phyloP scores from a whole-genome alignment of 2,113 vertebrate species.

The Passer montanus region DNA sequence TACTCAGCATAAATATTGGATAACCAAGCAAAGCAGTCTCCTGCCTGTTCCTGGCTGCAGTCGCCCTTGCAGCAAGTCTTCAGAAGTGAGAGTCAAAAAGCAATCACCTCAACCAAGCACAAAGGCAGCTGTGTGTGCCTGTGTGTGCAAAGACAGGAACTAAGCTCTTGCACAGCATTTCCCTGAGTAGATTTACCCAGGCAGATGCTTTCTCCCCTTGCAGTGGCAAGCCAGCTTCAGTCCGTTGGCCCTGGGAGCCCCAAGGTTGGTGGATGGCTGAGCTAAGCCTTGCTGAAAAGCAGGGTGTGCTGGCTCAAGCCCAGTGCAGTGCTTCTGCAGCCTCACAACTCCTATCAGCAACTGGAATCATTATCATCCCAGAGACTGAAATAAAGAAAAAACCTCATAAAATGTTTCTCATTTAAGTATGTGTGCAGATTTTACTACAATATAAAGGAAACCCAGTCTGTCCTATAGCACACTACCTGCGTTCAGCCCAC shows the following conservation, averaged over 20 bases:
- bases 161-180: not conserved
- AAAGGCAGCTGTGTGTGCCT: not conserved
- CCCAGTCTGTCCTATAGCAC: not conserved
- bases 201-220: not conserved
- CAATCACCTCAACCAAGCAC: not conserved
- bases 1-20: not conserved
- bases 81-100: not conserved
- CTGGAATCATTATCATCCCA: not conserved
- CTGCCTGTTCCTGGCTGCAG: not conserved
- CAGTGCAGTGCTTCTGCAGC: not conserved
- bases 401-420: not conserved
- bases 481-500: not conserved
- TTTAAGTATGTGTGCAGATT: not conserved
- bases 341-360: not conserved
- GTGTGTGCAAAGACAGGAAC: not conserved
- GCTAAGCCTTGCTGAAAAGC: not conserved
- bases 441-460: not conserved
- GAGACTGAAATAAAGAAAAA: not conserved
- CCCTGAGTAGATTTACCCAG: not conserved
- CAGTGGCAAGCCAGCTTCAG: not conserved
- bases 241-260: fast-evolving
- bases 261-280: not conserved
- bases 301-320: not conserved
- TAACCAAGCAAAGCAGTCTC: not conserved
- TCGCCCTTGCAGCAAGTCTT: not conserved